These are phyloP conservation scores for Boloria euphrosyne DNA, from an alignment of 2,888 invertebrate species.

Conservation along the genomic window DNA sequence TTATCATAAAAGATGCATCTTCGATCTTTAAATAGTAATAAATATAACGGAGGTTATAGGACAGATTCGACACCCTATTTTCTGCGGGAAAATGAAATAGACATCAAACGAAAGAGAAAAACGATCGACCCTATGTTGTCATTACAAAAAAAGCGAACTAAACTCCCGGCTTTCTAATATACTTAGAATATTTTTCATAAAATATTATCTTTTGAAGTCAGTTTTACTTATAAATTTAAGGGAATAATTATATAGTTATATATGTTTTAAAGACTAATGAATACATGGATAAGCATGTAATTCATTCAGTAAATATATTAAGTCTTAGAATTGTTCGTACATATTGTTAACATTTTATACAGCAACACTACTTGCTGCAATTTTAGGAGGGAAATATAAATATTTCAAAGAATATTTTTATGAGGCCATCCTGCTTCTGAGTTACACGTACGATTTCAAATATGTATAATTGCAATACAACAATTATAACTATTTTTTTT, in stretches of 20 bases:
- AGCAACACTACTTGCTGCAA: constrained; percentile 29
- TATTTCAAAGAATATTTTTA: constrained; percentile 14
- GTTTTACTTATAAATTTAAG: no score
- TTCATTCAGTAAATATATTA: no score
- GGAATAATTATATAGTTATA: no score
- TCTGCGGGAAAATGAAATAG: constrained; percentile 82
- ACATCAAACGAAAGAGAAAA: constrained; percentile 76
- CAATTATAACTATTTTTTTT: background rate
- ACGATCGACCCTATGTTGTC: constrained; percentile 65
- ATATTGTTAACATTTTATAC: background rate
- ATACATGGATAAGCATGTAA: background rate
- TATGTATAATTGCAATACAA: background rate
- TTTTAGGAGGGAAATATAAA: constrained; percentile 40
- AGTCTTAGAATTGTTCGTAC: no score
- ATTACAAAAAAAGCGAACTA: constrained; percentile 52
- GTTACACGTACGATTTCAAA: background rate
- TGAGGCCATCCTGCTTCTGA: background rate
- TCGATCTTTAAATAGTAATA: constrained; percentile 80
- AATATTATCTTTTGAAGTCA: no score
- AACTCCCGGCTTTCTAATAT: no score
- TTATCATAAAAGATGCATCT: constrained; percentile 87
- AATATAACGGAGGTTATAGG: constrained; percentile 81
- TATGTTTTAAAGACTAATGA: no score
- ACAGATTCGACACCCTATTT: constrained; percentile 83
- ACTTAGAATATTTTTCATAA: no score